Conservation (phyloP, 2,888 invertebrate genomes). For the Polydrusus pterygomalis region DNA sequence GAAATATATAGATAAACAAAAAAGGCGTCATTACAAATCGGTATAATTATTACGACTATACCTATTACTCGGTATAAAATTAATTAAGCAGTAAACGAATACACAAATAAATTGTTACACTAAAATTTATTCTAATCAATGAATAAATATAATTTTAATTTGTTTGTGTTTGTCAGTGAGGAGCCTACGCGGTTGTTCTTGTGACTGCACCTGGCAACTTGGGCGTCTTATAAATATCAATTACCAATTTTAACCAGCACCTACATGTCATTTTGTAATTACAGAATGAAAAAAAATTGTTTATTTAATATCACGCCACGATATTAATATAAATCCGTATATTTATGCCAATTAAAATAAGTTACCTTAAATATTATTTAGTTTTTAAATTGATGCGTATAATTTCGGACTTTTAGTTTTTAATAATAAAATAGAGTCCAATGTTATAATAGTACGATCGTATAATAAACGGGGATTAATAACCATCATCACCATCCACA, state of each 20-base stretch:
- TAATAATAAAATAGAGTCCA: too few relatives aligned
- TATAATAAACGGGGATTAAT: too few relatives aligned
- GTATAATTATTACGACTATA: too few relatives aligned
- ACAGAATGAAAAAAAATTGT: constrained; percentile 37
- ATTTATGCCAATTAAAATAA: constrained; percentile 12
- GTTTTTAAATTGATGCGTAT: too few relatives aligned
- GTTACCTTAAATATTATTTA: background rate
- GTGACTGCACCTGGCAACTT: constrained; percentile 42
- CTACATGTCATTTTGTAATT: constrained; percentile 35
- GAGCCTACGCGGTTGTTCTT: constrained; percentile 33
- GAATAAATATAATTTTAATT: constrained; percentile 35
- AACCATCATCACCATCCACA: too few relatives aligned
- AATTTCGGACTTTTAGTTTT: too few relatives aligned
- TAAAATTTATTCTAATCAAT: constrained; percentile 38
- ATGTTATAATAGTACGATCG: too few relatives aligned
- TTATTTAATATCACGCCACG: constrained; percentile 21
- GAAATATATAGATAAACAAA: too few relatives aligned
- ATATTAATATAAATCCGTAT: constrained; percentile 1
- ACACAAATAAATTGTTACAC: constrained; percentile 5
- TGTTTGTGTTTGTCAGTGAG: constrained; percentile 46
- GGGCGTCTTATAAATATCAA: constrained; percentile 49
- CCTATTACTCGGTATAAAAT: too few relatives aligned
- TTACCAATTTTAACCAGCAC: constrained; percentile 45
- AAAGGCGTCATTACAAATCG: too few relatives aligned
- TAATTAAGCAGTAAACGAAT: background rate